A percentile compares a stretch with the other conserved stretches of the same genome.
phyloP scores from a whole-genome alignment of 2,888 invertebrate species.

The Phalera bucephala region DNA sequence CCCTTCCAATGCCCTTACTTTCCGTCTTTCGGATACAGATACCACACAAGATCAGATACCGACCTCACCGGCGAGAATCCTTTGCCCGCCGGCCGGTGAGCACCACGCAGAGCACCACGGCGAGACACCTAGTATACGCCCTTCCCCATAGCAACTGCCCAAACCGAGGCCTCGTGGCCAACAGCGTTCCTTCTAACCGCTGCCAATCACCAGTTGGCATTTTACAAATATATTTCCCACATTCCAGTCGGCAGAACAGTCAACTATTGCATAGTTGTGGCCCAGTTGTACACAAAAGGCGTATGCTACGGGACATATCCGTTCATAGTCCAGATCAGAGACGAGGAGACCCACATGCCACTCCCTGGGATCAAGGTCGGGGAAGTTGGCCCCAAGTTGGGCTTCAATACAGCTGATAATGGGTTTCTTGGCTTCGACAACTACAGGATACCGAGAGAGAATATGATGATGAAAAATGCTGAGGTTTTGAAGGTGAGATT shows the following conservation, averaged over 20 bases:
- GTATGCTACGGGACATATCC: constrained; percentile 93
- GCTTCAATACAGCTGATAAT: constrained; percentile 94
- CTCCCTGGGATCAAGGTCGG: constrained; percentile 93
- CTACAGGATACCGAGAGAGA: constrained; percentile 91
- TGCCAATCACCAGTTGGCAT: too few relatives aligned
- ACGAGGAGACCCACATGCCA: constrained; percentile 92
- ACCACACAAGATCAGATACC: too few relatives aligned
- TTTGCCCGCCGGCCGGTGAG: too few relatives aligned
- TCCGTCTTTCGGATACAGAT: too few relatives aligned
- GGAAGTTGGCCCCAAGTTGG: constrained; percentile 96
- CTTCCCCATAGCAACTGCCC: too few relatives aligned
- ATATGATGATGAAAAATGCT: constrained; percentile 96
- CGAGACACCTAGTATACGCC: too few relatives aligned
- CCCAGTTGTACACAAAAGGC: constrained; percentile 92
- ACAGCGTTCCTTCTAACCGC: too few relatives aligned
- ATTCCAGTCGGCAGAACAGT: constrained; percentile 93
- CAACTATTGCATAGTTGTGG: constrained; percentile 94
- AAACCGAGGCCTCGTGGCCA: too few relatives aligned
- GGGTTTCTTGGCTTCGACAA: constrained; percentile 94
- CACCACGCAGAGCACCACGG: too few relatives aligned
- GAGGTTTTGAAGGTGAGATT: constrained; percentile 83
- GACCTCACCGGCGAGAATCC: too few relatives aligned
- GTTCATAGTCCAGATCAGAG: constrained; percentile 94
- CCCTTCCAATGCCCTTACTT: too few relatives aligned
- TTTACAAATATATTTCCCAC: neutral